Base-by-base conservation (phyloP, 2,888 invertebrate species). In the Thyatira batis region DNA sequence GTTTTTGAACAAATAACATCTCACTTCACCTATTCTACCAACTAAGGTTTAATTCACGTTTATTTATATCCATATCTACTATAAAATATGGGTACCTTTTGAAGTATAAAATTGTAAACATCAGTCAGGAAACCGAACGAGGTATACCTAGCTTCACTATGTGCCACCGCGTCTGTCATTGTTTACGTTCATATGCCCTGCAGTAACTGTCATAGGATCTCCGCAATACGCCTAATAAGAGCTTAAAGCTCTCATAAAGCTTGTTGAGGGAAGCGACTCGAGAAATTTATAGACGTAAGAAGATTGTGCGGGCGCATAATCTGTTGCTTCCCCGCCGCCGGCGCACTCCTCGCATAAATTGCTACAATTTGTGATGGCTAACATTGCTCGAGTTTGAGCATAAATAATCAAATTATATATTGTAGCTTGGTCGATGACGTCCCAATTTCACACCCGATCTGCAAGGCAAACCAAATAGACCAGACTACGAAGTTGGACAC, bases 231-330 rank as follows among this genome's bases (percentile, higher is more conserved):
- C 69, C 76, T 80, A 83, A 82, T 84, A 82, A 78, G 75, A 76
- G 74, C 77, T 75, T 74, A 74, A 71, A 76, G 73, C 69, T 74
- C 71, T 33, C 4, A n/a, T 33, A 13, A 17, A 39, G 39, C 39
- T 39, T 17, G 73, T 69, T 74, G 76, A 77, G 73, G 76, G 73
- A 75, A 77, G 76, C 76, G 78, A 74, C 74, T 64, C 67, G 65
- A 66, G 73, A 81, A 87, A 89, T 89, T 89, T 89, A 89, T 89
- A 83, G 72, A 73, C 67, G 74, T 81, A 85, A 85, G 83, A 73
- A 84, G 86, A 88, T 88, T 87, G 85, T 75, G 69, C 60, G 57
- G 30, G 46, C 17, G 60, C 72, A 76, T 83, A 83, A 87, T 82
- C 81, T 80, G 72, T 75, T 63, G 67, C 67, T 63, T 64, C 46